Evolutionary conservation across 2,888 invertebrate species (phyloP).

Genomic region (Aphodius sticticus): DNA sequence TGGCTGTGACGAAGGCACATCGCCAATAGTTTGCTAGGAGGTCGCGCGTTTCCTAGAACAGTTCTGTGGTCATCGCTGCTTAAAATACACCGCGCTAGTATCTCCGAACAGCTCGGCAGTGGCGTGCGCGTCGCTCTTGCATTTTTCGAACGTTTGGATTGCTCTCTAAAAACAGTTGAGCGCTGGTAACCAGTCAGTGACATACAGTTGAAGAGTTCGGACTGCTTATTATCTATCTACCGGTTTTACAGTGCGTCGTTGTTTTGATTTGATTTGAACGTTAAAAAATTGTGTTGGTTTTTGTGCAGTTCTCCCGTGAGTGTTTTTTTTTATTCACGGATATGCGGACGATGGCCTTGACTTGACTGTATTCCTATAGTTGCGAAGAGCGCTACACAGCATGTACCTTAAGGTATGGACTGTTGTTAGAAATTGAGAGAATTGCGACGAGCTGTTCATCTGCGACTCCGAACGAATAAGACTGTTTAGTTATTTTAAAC

Average conservation of each 20-base stretch:
- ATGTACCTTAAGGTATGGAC: conserved; percentile 35
- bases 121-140: background rate
- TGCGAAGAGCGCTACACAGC: conserved; percentile 25
- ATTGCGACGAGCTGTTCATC: conserved; percentile 23
- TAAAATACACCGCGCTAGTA: conserved; percentile 51
- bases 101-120: conserved; percentile 28
- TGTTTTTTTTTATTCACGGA: background rate
- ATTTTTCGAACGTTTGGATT: conserved; percentile 14
- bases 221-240: background rate
- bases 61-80: conserved; percentile 55
- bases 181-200: conserved; percentile 5
- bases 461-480: background rate
- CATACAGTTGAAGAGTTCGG: background rate
- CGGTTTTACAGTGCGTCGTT: background rate
- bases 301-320: background rate
- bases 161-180: conserved; percentile 6
- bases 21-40: conserved; percentile 35
- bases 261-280: background rate
- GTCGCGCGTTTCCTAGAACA: conserved; percentile 51
- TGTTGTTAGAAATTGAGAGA: conserved; percentile 23
- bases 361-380: conserved; percentile 29
- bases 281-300: background rate
- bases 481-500: conserved; percentile 24
- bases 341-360: conserved; percentile 29
- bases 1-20: conserved; percentile 18